Base-by-base conservation (phyloP, 2,113 vertebrate species). In the Lagopus leucura region DNA sequence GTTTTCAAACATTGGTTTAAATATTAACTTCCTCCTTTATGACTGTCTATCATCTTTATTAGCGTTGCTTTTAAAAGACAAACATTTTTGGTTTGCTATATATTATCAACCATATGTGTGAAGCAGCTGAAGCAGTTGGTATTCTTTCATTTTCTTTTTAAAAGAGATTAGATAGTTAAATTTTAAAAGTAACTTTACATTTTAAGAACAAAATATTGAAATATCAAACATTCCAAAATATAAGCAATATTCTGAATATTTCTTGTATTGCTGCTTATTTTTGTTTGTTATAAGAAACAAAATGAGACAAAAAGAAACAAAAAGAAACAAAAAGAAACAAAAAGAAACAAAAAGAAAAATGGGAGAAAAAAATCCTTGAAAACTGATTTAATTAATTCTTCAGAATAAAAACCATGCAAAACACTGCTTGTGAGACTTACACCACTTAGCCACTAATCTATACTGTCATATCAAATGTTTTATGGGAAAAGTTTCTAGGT, bases 301-400 rank as follows among this genome's bases (percentile, higher is more conserved):
- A 38, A 38, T 38, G 38, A 38, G 38, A 38, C 38, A 38, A 38
- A 38, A 38, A 9, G 38, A 38, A 9, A 38, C 38, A 38, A 38
- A 38, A 38, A 38, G 38, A 38, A 38, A 38, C 38, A 38, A 38
- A 38, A 38, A 38, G 38, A 38, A 38, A 38, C 36, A 9, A 38
- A 38, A 38, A 38, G 36, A 38, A 38, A 38, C 38, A 38, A 38
- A 38, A 27, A 30, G 10, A 30, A 66, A 75, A 79, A 28, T 14
- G 16, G 67, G 30, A 7, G 5, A 47, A 76, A 55, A 28, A 19
- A 61, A 11, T 30, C 6, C 22, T 43, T 9, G 27, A 69, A 57
- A 55, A 69, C 34, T 21, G 32, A 6, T 82, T 94, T 67, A 95
- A 95, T 67, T 6, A 63, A 66, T 94, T 91, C 75, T 87, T 70